These are phyloP conservation scores for Leptothorax acervorum DNA, from an alignment of 2,888 invertebrate species.

Conservation along the genomic window DNA sequence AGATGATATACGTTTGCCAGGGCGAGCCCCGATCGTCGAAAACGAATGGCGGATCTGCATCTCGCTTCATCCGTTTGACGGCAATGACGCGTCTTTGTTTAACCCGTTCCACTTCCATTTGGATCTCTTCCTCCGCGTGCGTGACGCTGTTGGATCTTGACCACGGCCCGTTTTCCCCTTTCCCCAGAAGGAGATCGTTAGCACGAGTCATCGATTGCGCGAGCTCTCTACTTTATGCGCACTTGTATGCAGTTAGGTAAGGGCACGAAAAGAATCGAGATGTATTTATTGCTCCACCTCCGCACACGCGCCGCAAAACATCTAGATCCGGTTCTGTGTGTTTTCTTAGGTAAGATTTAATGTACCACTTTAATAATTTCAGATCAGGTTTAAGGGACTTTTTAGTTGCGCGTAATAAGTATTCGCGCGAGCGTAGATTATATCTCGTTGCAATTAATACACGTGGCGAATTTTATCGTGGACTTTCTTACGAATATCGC, in stretches of 20 bases:
- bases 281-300: slow-evolving; percentile 31
- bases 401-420: background rate
- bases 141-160: background rate
- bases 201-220: slow-evolving; percentile 24
- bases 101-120: slow-evolving; percentile 12
- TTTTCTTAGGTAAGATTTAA: slow-evolving; percentile 14
- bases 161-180: background rate
- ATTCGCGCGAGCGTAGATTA: slow-evolving; percentile 17
- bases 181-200: slow-evolving; percentile 27
- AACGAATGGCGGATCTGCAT: slow-evolving; percentile 39
- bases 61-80: slow-evolving; percentile 6
- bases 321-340: slow-evolving; percentile 5
- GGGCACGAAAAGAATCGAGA: slow-evolving; percentile 18
- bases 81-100: slow-evolving; percentile 34
- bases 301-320: background rate
- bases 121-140: slow-evolving; percentile 17
- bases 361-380: slow-evolving; percentile 32
- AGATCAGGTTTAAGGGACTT: slow-evolving; percentile 40
- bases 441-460: slow-evolving; percentile 36
- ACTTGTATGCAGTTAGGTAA: background rate
- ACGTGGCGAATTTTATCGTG: slow-evolving; percentile 11
- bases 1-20: slow-evolving; percentile 41
- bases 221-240: slow-evolving; percentile 13
- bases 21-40: background rate
- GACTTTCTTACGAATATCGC: background rate